A percentile compares a stretch with the other conserved stretches of the same genome.
Conservation (phyloP, 2,888 invertebrate genomes). For the Leptinotarsa tumamoca region DNA sequence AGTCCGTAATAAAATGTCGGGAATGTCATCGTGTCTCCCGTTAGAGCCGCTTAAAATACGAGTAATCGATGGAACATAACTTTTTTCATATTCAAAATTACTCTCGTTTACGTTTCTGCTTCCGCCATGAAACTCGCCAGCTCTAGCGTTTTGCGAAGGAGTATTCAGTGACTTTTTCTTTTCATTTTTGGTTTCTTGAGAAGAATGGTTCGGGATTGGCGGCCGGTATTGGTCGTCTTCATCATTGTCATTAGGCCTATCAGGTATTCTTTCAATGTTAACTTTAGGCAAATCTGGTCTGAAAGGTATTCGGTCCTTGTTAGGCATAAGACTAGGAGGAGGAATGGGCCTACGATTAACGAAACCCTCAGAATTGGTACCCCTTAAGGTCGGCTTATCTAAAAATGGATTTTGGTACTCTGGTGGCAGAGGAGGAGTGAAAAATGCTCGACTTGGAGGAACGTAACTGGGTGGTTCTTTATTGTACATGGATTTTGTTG, state of each 20-base stretch:
- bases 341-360: slow-evolving; percentile 83
- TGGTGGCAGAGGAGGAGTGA: slow-evolving; percentile 86
- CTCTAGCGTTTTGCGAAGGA: slow-evolving; percentile 75
- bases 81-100: slow-evolving; percentile 65
- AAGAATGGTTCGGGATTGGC: slow-evolving; percentile 35
- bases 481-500: slow-evolving; percentile 71
- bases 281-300: slow-evolving; percentile 73
- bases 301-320: slow-evolving; percentile 84
- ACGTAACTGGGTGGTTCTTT: slow-evolving; percentile 86
- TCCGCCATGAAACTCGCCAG: slow-evolving; percentile 63
- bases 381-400: slow-evolving; percentile 86
- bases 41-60: slow-evolving; percentile 88
- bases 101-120: slow-evolving; percentile 61
- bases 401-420: slow-evolving; percentile 88
- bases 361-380: slow-evolving; percentile 74
- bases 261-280: slow-evolving; percentile 59
- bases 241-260: slow-evolving; percentile 44
- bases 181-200: slow-evolving; percentile 59
- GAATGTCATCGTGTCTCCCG: slow-evolving; percentile 84
- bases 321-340: slow-evolving; percentile 85
- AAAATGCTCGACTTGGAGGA: slow-evolving; percentile 80
- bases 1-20: slow-evolving; percentile 79
- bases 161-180: slow-evolving; percentile 82
- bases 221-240: slow-evolving; percentile 40
- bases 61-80: slow-evolving; percentile 81